A percentile compares a stretch with the other conserved stretches of the same genome.
Conservation (phyloP, 2,797 vertebrate species). For the Anas georgica region DNA sequence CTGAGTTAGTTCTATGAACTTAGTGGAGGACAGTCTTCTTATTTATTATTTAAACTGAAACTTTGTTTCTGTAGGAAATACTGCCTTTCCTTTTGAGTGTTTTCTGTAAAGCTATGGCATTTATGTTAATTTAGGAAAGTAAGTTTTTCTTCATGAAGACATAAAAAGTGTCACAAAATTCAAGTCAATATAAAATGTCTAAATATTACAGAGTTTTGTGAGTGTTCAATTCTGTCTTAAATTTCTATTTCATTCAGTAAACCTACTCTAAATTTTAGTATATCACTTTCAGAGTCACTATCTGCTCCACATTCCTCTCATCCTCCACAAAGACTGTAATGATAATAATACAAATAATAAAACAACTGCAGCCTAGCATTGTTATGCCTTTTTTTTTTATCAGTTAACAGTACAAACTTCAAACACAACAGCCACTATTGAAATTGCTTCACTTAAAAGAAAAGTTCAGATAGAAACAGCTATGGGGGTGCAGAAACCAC, state of each 20-base stretch:
- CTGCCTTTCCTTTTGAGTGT: not conserved
- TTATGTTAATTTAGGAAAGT: not conserved
- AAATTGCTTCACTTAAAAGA: not conserved
- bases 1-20: not conserved
- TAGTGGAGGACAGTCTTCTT: not conserved
- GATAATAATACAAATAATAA: not conserved
- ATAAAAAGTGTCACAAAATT: not conserved
- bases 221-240: not conserved
- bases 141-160: not conserved
- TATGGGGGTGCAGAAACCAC: not conserved
- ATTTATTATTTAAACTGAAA: not conserved
- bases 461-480: conserved; percentile 18
- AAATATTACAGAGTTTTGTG: not conserved
- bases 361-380: not conserved
- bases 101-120: not conserved
- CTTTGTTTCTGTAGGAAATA: not conserved
- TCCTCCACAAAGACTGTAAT: not conserved
- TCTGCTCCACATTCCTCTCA: not conserved
- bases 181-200: not conserved
- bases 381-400: not conserved
- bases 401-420: not conserved
- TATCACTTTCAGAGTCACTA: not conserved
- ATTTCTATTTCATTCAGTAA: not conserved
- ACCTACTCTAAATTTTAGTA: not conserved
- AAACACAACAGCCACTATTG: not conserved